phyloP scores from a whole-genome alignment of 1,140 invertebrate genomes.

The Nasonia giraulti region DNA sequence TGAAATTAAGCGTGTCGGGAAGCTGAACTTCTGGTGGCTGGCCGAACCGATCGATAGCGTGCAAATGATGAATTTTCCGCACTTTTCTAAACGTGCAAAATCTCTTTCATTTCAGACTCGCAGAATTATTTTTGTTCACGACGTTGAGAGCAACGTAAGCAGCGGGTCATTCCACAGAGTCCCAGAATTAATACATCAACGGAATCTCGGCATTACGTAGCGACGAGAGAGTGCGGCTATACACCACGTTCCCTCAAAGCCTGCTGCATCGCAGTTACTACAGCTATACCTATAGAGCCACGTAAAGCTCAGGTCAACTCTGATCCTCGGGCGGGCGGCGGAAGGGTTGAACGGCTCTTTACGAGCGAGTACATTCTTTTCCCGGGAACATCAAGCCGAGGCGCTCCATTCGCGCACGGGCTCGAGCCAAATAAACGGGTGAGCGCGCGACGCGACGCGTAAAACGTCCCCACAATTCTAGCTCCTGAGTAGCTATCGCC shows the following conservation, averaged over 20 bases:
- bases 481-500: not conserved
- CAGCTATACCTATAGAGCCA: not conserved
- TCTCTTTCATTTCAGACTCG: too few relatives aligned
- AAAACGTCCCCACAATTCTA: not conserved
- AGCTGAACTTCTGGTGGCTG: not conserved
- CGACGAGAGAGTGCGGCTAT: not conserved
- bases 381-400: not conserved
- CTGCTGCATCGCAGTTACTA: not conserved
- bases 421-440: not conserved
- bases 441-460: not conserved
- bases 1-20: slow-evolving; percentile 1
- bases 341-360: not conserved
- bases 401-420: not conserved
- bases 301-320: not conserved
- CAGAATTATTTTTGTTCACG: too few relatives aligned
- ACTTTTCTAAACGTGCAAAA: too few relatives aligned
- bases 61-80: not conserved
- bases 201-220: too few relatives aligned
- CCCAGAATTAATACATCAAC: too few relatives aligned
- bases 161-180: too few relatives aligned
- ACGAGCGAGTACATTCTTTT: not conserved
- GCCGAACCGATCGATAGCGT: not conserved
- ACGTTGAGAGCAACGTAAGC: too few relatives aligned
- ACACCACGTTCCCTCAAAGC: not conserved
- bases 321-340: not conserved